These are phyloP conservation scores for Hartigia nigra DNA, from an alignment of 2,888 invertebrate species.

Conservation along the genomic window DNA sequence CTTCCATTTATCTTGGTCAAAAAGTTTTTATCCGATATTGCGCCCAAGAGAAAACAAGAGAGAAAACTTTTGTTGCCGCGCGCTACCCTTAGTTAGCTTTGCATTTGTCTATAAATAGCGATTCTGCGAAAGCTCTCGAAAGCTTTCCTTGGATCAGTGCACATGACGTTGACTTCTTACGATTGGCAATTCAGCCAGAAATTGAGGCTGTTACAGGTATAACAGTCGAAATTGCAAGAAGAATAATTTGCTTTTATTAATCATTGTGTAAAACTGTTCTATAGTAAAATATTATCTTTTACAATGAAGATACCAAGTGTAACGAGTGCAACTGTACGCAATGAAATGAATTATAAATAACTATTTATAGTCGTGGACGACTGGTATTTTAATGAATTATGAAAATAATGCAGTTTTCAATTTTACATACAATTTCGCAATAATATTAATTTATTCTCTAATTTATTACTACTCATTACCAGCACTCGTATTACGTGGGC, in stretches of 20 bases:
- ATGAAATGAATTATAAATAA: not conserved
- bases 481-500: not conserved
- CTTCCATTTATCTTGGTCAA: slow-evolving; percentile 39
- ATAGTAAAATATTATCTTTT: not conserved
- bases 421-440: not conserved
- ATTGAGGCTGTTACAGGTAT: not conserved
- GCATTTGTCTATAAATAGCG: slow-evolving; percentile 33
- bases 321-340: not conserved
- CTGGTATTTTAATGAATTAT: not conserved
- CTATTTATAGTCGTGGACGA: not conserved
- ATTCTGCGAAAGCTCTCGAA: slow-evolving; percentile 31
- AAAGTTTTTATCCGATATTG: slow-evolving; percentile 44
- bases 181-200: not conserved
- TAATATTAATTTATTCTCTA: not conserved
- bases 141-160: not conserved
- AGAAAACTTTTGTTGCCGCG: slow-evolving; percentile 17
- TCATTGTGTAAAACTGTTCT: too few relatives aligned
- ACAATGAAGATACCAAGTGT: not conserved
- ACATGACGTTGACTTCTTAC: not conserved
- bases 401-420: too few relatives aligned
- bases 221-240: not conserved
- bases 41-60: slow-evolving; percentile 19
- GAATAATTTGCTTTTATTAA: not conserved
- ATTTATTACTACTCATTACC: not conserved
- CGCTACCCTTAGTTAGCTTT: not conserved